These are phyloP conservation scores for Gallinago jamesoni DNA, from an alignment of 2,113 vertebrate species.

Conservation along the genomic window DNA sequence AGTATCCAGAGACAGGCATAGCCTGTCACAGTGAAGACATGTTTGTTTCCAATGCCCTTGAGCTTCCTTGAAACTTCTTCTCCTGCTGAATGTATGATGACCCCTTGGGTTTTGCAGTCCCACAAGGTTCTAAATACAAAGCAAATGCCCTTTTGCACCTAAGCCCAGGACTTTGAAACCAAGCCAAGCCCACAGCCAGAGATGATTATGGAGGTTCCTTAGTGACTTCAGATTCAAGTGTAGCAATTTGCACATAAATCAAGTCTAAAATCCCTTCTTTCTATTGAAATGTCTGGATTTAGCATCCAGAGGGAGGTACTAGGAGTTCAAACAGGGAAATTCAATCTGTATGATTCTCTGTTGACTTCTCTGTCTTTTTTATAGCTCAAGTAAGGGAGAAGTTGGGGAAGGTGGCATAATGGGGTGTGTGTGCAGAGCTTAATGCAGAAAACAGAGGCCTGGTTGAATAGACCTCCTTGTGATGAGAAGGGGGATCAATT, in stretches of 20 bases:
- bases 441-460: background rate
- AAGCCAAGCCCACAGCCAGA: background rate
- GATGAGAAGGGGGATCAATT: conserved; percentile 33
- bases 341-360: background rate
- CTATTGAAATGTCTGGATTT: conserved; percentile 32
- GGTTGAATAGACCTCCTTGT: conserved; percentile 26
- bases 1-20: background rate
- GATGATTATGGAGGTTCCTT: background rate
- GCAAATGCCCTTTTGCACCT: conserved; percentile 20
- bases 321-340: background rate
- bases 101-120: conserved; percentile 16
- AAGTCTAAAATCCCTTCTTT: conserved; percentile 2
- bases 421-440: background rate
- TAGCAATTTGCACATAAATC: conserved; percentile 7
- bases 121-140: background rate
- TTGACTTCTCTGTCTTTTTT: conserved; percentile 10
- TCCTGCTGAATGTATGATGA: background rate
- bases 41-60: conserved; percentile 4
- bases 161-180: background rate
- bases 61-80: conserved; percentile 21
- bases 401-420: background rate
- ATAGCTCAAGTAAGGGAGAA: background rate
- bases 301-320: background rate
- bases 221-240: background rate
- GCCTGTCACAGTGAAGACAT: background rate